These are phyloP conservation scores for Colostygia pectinataria DNA, from an alignment of 2,888 invertebrate genomes.

Conservation along the genomic window DNA sequence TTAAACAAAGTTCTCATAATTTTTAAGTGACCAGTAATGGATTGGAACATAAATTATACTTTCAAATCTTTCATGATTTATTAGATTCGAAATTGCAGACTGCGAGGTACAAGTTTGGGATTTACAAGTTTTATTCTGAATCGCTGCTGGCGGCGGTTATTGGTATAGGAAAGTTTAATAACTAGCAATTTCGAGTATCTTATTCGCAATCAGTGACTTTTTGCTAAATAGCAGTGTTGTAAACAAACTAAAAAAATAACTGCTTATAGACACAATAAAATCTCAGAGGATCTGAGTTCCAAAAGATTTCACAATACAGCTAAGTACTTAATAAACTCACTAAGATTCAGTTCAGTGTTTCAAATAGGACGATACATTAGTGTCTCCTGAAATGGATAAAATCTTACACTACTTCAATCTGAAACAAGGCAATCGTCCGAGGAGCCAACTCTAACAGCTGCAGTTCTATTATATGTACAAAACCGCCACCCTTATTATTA, in stretches of 20 bases:
- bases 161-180: not conserved
- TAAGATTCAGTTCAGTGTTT: constrained; percentile 14
- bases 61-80: constrained; percentile 35
- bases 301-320: too few species aligned
- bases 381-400: constrained; percentile 16
- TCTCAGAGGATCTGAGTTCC: too few species aligned
- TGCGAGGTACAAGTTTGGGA: constrained; percentile 29
- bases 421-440: constrained; percentile 8
- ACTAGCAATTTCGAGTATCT: too few species aligned
- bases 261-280: too few species aligned
- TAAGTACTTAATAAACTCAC: too few species aligned
- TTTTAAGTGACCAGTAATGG: constrained; percentile 30
- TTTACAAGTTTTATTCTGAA: constrained; percentile 26
- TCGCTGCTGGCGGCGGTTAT: constrained; percentile 1
- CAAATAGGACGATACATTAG: constrained; percentile 11
- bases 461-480: not conserved
- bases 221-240: too few species aligned
- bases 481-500: not conserved
- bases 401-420: constrained; percentile 12
- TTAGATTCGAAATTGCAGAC: constrained; percentile 37
- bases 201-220: too few species aligned
- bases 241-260: too few species aligned
- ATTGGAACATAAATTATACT: constrained; percentile 37
- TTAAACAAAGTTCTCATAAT: constrained; percentile 29
- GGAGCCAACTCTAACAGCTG: constrained; percentile 11